A percentile compares a stretch with the other conserved stretches of the same genome.
Evolutionary conservation across 2,888 invertebrate genomes (phyloP).

Genomic region (Drosophila bunnanda): DNA sequence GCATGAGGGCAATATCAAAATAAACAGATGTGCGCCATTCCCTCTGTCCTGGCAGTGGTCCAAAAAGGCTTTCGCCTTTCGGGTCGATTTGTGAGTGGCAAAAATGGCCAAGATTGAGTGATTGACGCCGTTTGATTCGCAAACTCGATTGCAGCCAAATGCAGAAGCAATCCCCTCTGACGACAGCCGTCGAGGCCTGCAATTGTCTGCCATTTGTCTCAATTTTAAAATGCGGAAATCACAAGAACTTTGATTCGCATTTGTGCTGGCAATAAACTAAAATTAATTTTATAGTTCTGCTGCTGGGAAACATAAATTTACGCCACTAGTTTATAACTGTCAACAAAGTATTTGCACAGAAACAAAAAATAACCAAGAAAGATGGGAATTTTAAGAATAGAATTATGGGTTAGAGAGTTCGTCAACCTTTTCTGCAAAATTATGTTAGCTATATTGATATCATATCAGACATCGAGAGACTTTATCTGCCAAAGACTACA

Average conservation of each 20-base stretch:
- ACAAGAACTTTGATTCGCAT: background rate
- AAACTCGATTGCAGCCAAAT: conserved; percentile 15
- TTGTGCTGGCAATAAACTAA: background rate
- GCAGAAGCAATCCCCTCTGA: conserved; percentile 9
- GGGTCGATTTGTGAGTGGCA: conserved; percentile 44
- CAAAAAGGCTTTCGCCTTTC: conserved; percentile 58
- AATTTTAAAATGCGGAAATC: conserved; percentile 8
- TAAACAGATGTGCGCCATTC: conserved; percentile 72
- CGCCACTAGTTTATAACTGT: conserved; percentile 38
- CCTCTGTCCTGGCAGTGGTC: conserved; percentile 55
- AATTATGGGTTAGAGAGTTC: conserved; percentile 13
- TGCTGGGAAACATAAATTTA: conserved; percentile 16
- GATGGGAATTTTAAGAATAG: background rate
- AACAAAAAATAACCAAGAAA: conserved; percentile 2
- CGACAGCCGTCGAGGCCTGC: background rate
- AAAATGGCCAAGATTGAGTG: conserved; percentile 38
- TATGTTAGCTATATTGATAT: conserved; percentile 2
- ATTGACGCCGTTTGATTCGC: conserved; percentile 27
- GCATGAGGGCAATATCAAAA: conserved; percentile 50
- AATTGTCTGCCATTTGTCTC: conserved; percentile 7
- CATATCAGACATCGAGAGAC: conserved; percentile 9
- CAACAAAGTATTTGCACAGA: conserved; percentile 20
- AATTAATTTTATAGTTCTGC: background rate
- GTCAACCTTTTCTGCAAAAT: conserved; percentile 21
- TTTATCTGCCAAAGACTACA: conserved; percentile 7